These are phyloP conservation scores for Drosophila grimshawi DNA, from an alignment of 1,140 invertebrate species.

Conservation along the genomic window DNA sequence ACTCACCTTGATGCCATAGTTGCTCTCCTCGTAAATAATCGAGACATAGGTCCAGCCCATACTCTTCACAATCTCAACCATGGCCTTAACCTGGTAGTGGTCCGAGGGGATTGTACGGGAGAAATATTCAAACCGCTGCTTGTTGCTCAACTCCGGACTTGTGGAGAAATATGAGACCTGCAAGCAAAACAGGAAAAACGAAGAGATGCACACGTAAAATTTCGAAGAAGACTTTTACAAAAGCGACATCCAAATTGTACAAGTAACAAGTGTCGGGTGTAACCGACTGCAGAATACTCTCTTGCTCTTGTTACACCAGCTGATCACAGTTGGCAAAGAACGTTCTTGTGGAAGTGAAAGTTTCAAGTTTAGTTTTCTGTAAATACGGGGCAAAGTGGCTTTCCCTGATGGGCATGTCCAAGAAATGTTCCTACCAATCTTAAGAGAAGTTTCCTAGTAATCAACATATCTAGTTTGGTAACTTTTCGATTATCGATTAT, in stretches of 20 bases:
- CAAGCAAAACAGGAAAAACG: conserved; percentile 37
- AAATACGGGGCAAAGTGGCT: no score
- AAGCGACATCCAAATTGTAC: conserved; percentile 3
- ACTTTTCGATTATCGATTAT: no score
- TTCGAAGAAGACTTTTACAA: conserved; percentile 20
- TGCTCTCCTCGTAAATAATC: conserved; percentile 98
- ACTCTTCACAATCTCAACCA: conserved; percentile 95
- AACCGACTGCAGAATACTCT: no score
- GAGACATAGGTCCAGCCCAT: conserved; percentile 97
- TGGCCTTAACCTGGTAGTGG: conserved; percentile 96
- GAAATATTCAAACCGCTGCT: conserved; percentile 97
- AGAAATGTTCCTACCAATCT: no score
- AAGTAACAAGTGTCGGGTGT: neutral
- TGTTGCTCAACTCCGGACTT: conserved; percentile 96
- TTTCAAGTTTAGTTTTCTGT: no score
- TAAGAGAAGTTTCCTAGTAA: no score
- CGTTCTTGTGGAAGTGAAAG: no score
- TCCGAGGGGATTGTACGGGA: conserved; percentile 97
- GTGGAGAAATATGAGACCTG: conserved; percentile 99
- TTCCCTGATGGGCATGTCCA: no score
- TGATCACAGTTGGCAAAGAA: no score
- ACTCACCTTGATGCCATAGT: conserved; percentile 97
- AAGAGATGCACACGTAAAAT: conserved; percentile 2
- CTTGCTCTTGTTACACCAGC: no score
- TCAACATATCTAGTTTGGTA: no score